A percentile compares a stretch with the other conserved stretches of the same genome.
These are phyloP conservation scores for Nasonia vitripennis DNA, from an alignment of 1,140 invertebrate species.

Conservation along the genomic window DNA sequence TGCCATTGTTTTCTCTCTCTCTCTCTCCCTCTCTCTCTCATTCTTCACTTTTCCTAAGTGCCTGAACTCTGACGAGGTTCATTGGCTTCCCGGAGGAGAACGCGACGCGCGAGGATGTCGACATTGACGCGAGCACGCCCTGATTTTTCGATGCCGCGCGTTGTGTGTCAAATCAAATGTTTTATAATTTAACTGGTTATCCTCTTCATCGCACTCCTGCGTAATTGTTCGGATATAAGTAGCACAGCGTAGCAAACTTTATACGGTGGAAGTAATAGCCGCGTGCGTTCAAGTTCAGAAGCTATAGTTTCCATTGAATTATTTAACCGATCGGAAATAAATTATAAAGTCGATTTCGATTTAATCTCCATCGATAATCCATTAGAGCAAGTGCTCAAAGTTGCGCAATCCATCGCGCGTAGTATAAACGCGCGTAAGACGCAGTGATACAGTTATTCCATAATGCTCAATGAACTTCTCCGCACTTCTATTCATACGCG, in stretches of 20 bases:
- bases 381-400: background rate
- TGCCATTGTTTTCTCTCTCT: conserved; percentile 4
- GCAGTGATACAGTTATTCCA: background rate
- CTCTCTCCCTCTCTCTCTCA: background rate
- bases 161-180: no score
- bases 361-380: conserved; percentile 5
- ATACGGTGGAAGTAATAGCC: background rate
- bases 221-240: background rate
- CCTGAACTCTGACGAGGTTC: conserved; percentile 20
- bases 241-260: background rate
- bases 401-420: background rate
- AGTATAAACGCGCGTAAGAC: no score
- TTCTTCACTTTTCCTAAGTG: conserved; percentile 1
- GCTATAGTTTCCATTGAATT: conserved; percentile 17
- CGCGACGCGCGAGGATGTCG: background rate
- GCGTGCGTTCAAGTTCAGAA: background rate
- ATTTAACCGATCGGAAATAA: background rate
- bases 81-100: conserved; percentile 4
- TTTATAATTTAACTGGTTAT: no score
- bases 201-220: background rate
- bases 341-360: background rate
- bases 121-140: background rate
- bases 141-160: background rate
- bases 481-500: no score
- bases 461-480: background rate